Percentiles rank a stretch among this genome's conserved stretches.
phyloP scores from a whole-genome alignment of 2,113 vertebrate genomes.

The Menura novaehollandiae region DNA sequence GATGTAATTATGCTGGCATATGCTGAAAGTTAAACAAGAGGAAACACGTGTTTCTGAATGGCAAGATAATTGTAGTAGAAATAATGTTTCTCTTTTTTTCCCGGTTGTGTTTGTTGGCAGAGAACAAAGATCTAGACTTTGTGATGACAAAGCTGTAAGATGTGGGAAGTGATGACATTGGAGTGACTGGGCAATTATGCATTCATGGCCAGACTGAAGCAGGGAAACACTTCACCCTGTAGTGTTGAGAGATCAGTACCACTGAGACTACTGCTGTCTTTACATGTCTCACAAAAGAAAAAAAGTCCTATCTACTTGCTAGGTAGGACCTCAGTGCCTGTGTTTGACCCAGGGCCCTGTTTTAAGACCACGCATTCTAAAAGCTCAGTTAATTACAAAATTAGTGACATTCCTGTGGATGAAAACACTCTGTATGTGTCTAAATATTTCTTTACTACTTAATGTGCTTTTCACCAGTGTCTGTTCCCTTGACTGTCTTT shows the following conservation, averaged over 20 bases:
- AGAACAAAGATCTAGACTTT: background rate
- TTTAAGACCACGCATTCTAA: background rate
- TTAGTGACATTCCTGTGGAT: background rate
- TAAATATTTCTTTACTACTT: background rate
- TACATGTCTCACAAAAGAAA: background rate
- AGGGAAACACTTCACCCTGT: background rate
- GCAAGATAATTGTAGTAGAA: background rate
- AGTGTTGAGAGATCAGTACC: background rate
- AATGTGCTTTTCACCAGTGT: rapidly evolving
- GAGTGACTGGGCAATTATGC: background rate
- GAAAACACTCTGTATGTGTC: background rate
- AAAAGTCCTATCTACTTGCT: background rate
- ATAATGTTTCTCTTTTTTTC: background rate
- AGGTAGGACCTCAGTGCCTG: background rate
- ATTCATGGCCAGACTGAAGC: background rate
- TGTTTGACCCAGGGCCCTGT: background rate
- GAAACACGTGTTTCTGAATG: background rate
- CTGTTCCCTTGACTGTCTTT: background rate
- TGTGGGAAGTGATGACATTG: background rate
- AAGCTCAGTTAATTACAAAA: background rate
- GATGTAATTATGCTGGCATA: background rate
- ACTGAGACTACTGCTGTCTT: background rate
- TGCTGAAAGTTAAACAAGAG: background rate
- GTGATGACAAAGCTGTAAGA: background rate
- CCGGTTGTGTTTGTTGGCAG: background rate